Evolutionary conservation across 2,113 vertebrate species (phyloP), one percentile per base, ranked within the genome.

Genomic region (Etheostoma cragini): DNA sequence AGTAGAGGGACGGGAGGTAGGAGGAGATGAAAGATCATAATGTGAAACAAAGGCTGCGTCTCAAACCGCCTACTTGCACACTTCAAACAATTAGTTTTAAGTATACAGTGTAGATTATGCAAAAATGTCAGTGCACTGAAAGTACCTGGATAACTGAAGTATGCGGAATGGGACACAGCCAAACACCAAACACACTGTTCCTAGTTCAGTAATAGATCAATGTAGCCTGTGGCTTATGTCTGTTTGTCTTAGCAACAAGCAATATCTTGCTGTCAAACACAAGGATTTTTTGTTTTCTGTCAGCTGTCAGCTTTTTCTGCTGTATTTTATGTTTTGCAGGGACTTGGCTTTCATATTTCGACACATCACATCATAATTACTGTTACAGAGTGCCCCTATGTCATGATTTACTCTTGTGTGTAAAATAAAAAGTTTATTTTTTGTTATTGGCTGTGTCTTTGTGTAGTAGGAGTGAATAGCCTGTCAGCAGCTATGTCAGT

Each of bases 401-500:
- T 42, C 38, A 42, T 1, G 2, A 42, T 42, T 11, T 11, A 11
- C 38, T 42, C 38, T 38, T 38, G 8, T 38, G 35, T 38, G 35
- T 35, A 35, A 35, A 35, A 38, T 8, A 8, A 38, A 38, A 38
- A 38, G 8, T 14, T 57, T 47, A 21, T n/a, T 53, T 30, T 53
- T 42, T 45, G 46, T 67, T 49, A 35, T 5, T 35, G 60, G 30
- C 30, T 42, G 60, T 42, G 35, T 26, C 2, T 72, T 10, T 50
- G 26, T 33, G 21, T 63, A 4, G 17, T 30, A 13, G 21, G 22
- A 33, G 54, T 45, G 22, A 26, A 46, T 71, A 42, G 38, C 33
- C 46, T 53, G 33, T n/a, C 26, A 47, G 47, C 62, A 72, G 78
- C 21, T 73, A 47, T n/a, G 30, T 71, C 42, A 50, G 46, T 81